phyloP scores from a whole-genome alignment of 2,113 vertebrate species.

The Brachyistius frenatus region DNA sequence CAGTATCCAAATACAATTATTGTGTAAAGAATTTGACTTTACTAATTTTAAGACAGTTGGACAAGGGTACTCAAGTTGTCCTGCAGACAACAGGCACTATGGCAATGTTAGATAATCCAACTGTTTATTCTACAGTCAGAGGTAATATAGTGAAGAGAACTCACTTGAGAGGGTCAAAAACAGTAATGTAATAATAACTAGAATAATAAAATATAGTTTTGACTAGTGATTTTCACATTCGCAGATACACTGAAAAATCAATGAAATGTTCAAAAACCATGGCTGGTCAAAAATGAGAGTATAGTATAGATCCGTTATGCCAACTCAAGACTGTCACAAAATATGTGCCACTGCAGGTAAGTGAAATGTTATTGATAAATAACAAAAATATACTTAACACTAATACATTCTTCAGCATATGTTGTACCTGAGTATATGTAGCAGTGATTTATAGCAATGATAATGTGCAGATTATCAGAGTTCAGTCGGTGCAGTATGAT shows the following conservation, averaged over 20 bases:
- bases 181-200: neutral
- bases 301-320: neutral
- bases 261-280: neutral
- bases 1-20: neutral
- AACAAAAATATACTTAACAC: neutral
- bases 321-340: neutral
- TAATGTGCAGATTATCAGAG: conserved; percentile 28
- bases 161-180: neutral
- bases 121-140: too few relatives aligned
- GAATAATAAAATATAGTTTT: neutral
- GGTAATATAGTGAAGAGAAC: neutral
- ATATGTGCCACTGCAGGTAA: neutral
- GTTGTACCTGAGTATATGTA: neutral
- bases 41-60: conserved; percentile 10
- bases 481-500: conserved; percentile 5
- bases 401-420: neutral
- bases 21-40: neutral
- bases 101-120: neutral
- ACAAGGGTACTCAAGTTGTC: neutral
- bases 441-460: conserved; percentile 9
- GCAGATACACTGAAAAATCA: neutral
- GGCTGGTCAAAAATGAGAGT: neutral
- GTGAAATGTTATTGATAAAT: neutral
- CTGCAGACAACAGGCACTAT: neutral
- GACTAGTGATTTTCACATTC: neutral